Conservation (phyloP, 2,113 vertebrate genomes). For the Strigops habroptila region DNA sequence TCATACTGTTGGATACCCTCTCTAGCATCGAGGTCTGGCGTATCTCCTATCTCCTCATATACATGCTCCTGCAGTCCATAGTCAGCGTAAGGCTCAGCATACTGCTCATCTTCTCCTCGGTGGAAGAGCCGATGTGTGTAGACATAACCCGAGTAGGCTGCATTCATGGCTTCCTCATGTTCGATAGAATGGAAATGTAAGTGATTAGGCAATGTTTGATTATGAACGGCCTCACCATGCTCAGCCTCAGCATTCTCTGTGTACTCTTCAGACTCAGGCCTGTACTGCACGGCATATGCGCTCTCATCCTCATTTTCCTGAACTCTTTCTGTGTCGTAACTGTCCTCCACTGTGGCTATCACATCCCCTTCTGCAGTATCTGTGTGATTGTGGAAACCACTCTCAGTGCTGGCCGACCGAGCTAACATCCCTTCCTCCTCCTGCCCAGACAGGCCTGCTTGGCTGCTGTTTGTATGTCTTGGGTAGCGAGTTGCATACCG, state of each 20-base stretch:
- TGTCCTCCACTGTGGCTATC: conserved; percentile 73
- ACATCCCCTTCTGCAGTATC: conserved; percentile 92
- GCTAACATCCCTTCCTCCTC: conserved; percentile 85
- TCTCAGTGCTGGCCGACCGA: conserved; percentile 93
- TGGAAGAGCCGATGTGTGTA: conserved; percentile 82
- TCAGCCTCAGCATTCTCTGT: conserved; percentile 89
- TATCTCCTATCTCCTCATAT: conserved; percentile 91
- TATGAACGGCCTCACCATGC: conserved; percentile 77
- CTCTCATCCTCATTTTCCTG: conserved; percentile 82
- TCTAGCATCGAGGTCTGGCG: conserved; percentile 72
- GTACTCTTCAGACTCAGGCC: conserved; percentile 91
- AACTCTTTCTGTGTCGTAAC: conserved; percentile 67
- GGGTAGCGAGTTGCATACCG: conserved; percentile 48
- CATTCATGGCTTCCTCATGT: conserved; percentile 81
- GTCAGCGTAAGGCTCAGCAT: conserved; percentile 88
- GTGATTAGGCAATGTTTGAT: conserved; percentile 72
- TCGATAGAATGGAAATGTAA: conserved; percentile 79
- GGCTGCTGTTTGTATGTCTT: conserved; percentile 57
- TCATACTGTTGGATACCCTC: conserved; percentile 81
- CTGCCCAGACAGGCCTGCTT: conserved; percentile 57
- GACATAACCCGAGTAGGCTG: conserved; percentile 89
- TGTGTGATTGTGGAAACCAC: conserved; percentile 92
- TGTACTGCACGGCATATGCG: conserved; percentile 77
- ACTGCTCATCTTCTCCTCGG: conserved; percentile 79
- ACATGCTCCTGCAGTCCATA: conserved; percentile 90